Evolutionary conservation across 2,113 vertebrate genomes (phyloP).

Genomic region (Poecilia latipinna): DNA sequence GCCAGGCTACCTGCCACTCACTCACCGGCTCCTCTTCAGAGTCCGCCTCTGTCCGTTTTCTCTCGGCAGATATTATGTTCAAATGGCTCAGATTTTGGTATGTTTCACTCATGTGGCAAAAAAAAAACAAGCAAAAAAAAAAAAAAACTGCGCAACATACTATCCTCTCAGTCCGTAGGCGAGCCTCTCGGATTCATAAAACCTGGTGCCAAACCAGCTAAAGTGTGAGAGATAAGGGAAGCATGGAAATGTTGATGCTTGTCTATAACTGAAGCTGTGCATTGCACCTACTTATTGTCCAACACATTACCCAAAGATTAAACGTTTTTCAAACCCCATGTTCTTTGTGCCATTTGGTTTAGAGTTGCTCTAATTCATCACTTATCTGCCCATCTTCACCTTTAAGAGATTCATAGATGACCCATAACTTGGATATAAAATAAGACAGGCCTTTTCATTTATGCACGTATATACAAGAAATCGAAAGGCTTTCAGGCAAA

Average conservation of each 20-base stretch:
- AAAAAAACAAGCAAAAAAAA: too few species aligned
- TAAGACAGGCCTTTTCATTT: constrained; percentile 5
- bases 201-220: background rate
- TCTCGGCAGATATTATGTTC: constrained; percentile 42
- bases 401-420: constrained; percentile 5
- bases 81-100: constrained; percentile 21
- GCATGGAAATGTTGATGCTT: too few species aligned
- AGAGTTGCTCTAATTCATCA: too few species aligned
- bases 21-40: constrained; percentile 39
- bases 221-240: background rate
- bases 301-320: too few species aligned
- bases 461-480: constrained; percentile 31
- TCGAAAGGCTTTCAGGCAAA: constrained; percentile 46
- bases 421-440: background rate
- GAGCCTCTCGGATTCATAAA: background rate
- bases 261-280: too few species aligned
- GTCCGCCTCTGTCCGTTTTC: constrained; percentile 36
- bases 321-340: background rate
- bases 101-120: background rate
- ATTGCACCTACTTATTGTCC: too few species aligned
- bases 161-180: constrained; percentile 1
- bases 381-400: background rate
- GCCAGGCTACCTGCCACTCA: constrained; percentile 74
- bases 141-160: constrained; percentile 7
- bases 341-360: background rate